Conservation (phyloP, 2,888 invertebrate genomes). For the Brachycybe producta region DNA sequence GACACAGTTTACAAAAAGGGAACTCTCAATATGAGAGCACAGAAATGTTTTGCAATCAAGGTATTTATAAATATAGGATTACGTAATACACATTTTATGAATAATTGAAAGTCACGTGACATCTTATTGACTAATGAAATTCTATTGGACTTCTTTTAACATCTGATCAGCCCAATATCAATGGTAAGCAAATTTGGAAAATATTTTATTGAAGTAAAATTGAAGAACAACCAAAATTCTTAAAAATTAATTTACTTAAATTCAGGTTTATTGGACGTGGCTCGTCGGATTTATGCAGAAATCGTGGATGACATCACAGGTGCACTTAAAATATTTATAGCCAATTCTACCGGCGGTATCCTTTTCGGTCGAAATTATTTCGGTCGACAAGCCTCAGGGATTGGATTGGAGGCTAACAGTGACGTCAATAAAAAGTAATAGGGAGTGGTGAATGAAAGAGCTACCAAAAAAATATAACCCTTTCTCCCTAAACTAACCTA, state of each 20-base stretch:
- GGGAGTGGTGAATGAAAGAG: no score
- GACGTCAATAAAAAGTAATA: no score
- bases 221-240: no score
- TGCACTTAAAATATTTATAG: slow-evolving; percentile 27
- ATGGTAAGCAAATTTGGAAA: slow-evolving; percentile 25
- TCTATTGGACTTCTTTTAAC: no score
- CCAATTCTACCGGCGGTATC: background rate
- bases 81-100: background rate
- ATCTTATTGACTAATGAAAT: no score
- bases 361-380: no score
- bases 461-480: no score
- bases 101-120: no score
- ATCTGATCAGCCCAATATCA: slow-evolving; percentile 28
- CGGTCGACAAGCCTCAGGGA: no score
- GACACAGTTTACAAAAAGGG: slow-evolving; percentile 44
- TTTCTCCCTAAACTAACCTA: no score
- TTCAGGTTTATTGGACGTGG: slow-evolving; percentile 68
- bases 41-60: slow-evolving; percentile 64
- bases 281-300: slow-evolving; percentile 72
- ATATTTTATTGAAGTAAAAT: background rate
- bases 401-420: no score
- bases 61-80: slow-evolving; percentile 17
- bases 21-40: slow-evolving; percentile 42
- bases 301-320: slow-evolving; percentile 62
- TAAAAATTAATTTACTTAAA: slow-evolving; percentile 46